phyloP scores from a whole-genome alignment of 2,113 vertebrate species.

The Hyperopisus bebe region DNA sequence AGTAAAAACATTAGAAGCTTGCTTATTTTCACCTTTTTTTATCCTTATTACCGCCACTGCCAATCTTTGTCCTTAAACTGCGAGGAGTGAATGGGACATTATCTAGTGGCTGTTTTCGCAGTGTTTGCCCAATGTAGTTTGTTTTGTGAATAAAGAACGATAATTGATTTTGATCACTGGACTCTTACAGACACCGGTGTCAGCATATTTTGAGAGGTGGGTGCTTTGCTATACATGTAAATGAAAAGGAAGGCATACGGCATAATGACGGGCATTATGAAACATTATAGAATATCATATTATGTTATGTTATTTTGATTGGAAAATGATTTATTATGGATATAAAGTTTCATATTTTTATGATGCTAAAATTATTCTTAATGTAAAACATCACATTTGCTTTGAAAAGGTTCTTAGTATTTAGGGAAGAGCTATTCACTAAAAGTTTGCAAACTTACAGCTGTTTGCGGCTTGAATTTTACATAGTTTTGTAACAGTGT shows the following conservation, averaged over 20 bases:
- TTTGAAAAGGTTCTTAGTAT: not conserved
- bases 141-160: not conserved
- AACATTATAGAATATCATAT: not conserved
- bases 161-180: not conserved
- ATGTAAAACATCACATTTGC: not conserved
- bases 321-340: not conserved
- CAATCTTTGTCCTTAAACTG: not conserved
- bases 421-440: not conserved
- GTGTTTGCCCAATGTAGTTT: not conserved
- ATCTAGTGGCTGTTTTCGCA: not conserved
- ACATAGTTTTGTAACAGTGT: not conserved
- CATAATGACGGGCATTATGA: not conserved
- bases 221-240: not conserved
- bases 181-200: not conserved
- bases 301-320: not conserved
- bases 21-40: not conserved
- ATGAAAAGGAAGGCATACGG: not conserved
- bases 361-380: not conserved
- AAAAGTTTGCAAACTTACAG: not conserved
- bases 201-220: not conserved
- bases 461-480: not conserved
- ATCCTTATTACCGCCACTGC: not conserved
- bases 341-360: not conserved
- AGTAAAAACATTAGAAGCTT: not conserved
- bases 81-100: not conserved